Percentiles rank a stretch among this genome's conserved stretches.
Conservation (phyloP, 2,797 vertebrate species). For the Anguilla anguilla region DNA sequence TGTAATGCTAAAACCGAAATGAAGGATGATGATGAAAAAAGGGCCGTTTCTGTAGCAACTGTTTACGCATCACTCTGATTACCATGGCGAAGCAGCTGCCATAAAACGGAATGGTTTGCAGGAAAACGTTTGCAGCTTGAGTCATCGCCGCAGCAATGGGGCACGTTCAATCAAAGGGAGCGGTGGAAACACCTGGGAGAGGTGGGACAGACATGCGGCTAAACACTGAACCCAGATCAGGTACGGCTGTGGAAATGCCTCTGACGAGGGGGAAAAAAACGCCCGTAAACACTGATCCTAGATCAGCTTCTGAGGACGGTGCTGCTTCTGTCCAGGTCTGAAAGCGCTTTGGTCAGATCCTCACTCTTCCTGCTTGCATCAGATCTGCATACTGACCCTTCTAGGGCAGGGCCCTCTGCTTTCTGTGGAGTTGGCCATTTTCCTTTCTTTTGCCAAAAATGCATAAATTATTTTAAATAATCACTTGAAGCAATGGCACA, state of each 20-base stretch:
- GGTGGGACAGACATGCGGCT: conserved; percentile 11
- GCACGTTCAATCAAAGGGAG: background rate
- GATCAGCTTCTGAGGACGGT: conserved; percentile 35
- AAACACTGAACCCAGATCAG: conserved; percentile 57
- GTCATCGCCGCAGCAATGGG: conserved; percentile 37
- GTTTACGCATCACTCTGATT: background rate
- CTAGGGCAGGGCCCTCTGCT: background rate
- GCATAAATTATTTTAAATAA: background rate
- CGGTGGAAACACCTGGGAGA: background rate
- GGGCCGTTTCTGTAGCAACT: background rate
- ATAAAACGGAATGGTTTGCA: background rate
- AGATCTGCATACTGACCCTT: no score
- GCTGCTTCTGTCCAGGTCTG: background rate
- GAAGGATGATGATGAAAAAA: conserved; percentile 26
- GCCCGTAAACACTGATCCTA: conserved; percentile 12
- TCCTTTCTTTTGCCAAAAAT: no score
- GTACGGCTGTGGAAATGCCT: background rate
- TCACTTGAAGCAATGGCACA: background rate
- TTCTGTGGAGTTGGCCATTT: background rate
- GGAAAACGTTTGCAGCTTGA: conserved; percentile 35
- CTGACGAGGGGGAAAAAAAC: background rate
- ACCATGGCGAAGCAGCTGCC: background rate
- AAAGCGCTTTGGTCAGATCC: background rate
- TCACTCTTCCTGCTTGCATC: background rate
- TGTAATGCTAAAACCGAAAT: conserved; percentile 46